These are phyloP conservation scores for Drosophila kurseongensis DNA, from an alignment of 1,140 invertebrate species.

Conservation along the genomic window DNA sequence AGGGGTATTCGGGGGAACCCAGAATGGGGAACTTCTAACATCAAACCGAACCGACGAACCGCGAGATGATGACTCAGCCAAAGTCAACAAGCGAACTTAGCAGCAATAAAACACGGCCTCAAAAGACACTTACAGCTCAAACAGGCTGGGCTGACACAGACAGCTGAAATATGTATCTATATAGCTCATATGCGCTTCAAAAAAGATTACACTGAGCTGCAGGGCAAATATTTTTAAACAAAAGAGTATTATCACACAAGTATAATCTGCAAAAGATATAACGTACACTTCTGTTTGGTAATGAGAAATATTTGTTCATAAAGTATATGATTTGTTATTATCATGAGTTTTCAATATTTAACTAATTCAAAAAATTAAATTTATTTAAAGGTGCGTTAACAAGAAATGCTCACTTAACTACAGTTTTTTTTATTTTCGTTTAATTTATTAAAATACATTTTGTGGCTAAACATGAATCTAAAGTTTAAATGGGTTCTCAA, in stretches of 20 bases:
- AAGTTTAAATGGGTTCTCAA: not conserved
- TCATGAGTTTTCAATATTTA: too few relatives aligned
- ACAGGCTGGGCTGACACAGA: constrained; percentile 19
- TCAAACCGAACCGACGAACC: constrained; percentile 40
- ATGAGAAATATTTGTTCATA: not conserved
- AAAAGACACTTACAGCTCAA: constrained; percentile 55
- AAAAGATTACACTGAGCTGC: constrained; percentile 39
- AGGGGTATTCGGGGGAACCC: constrained; percentile 5
- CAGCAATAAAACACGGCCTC: constrained; percentile 75
- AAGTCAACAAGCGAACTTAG: constrained; percentile 59
- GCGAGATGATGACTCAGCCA: constrained; percentile 67
- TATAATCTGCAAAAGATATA: not conserved
- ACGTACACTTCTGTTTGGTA: not conserved
- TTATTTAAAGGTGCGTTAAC: too few relatives aligned
- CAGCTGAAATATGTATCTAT: constrained; percentile 28
- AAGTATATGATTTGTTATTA: too few relatives aligned
- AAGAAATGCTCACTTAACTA: too few relatives aligned
- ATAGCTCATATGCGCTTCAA: constrained; percentile 35
- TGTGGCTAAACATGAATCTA: too few relatives aligned
- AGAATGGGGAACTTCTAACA: constrained; percentile 56
- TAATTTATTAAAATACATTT: too few relatives aligned
- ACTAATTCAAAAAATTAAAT: too few relatives aligned
- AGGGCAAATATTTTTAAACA: constrained; percentile 5
- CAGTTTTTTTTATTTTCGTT: too few relatives aligned
- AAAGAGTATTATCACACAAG: too few relatives aligned